Conservation (phyloP, 2,113 vertebrate species). For the Pachypanchax playfairii region DNA sequence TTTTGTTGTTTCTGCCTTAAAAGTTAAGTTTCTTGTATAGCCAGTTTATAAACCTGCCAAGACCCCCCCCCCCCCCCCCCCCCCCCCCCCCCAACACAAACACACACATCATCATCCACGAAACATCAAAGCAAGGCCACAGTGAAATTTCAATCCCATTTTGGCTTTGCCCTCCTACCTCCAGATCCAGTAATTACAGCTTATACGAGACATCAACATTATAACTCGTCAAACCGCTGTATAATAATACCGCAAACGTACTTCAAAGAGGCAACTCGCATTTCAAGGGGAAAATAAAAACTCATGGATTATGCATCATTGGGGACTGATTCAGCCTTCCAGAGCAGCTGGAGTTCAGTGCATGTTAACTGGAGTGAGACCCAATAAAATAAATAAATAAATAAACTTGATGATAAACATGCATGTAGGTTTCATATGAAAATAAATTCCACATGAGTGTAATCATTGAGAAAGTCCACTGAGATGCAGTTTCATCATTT, state of each 20-base stretch:
- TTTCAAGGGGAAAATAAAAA: constrained; percentile 75
- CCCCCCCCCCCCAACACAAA: not conserved
- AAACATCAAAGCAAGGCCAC: constrained; percentile 77
- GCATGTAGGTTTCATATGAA: constrained; percentile 38
- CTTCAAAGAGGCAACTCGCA: constrained; percentile 74
- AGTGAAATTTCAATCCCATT: constrained; percentile 71
- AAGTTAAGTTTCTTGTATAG: constrained; percentile 55
- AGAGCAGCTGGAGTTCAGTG: constrained; percentile 38
- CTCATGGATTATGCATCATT: constrained; percentile 72
- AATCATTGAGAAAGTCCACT: constrained; percentile 2
- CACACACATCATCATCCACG: constrained; percentile 10
- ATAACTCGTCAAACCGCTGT: constrained; percentile 73
- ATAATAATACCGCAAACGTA: constrained; percentile 75
- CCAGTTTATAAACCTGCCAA: constrained; percentile 51
- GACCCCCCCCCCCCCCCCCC: not conserved
- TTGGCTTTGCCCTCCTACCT: constrained; percentile 72
- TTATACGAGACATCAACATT: constrained; percentile 78
- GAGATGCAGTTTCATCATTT: constrained; percentile 7
- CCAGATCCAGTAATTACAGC: constrained; percentile 80
- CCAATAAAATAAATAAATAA: constrained; percentile 22
- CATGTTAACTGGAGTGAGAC: constrained; percentile 36
- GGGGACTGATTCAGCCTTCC: constrained; percentile 60
- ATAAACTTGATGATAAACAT: constrained; percentile 47
- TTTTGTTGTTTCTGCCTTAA: constrained; percentile 43
- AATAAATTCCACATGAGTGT: constrained; percentile 36